phyloP scores from a whole-genome alignment of 2,113 vertebrate genomes.

The Aphelocoma coerulescens region DNA sequence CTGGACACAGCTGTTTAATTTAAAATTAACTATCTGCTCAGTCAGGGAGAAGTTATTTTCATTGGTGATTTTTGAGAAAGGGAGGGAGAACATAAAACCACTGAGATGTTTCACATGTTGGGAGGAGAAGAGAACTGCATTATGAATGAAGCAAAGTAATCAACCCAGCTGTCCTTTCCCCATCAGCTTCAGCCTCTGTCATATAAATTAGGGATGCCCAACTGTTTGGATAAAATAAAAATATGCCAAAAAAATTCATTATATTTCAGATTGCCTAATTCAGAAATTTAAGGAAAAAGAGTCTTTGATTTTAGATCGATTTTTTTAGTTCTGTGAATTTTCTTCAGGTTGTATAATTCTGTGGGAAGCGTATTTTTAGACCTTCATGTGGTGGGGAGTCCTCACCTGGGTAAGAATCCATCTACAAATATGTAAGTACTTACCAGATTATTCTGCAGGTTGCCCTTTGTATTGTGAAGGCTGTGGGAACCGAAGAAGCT shows the following conservation, averaged over 20 bases:
- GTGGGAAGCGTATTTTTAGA: not conserved
- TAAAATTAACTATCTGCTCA: slow-evolving; percentile 18
- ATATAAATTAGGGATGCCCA: not conserved
- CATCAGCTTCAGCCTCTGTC: not conserved
- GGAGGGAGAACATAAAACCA: not conserved
- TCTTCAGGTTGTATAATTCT: not conserved
- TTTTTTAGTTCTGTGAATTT: not conserved
- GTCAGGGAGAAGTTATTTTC: not conserved
- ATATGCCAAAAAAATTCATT: not conserved
- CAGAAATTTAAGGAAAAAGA: not conserved
- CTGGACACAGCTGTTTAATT: slow-evolving; percentile 24
- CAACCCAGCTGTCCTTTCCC: not conserved
- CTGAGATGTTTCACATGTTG: not conserved
- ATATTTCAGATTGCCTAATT: not conserved
- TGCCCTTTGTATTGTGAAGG: not conserved
- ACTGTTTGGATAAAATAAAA: not conserved
- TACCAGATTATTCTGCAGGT: not conserved
- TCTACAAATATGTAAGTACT: not conserved
- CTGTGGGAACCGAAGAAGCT: not conserved
- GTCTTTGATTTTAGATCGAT: not conserved
- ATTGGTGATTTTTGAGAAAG: not conserved
- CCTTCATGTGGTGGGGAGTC: not conserved
- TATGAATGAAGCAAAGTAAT: slow-evolving; percentile 1
- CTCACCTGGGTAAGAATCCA: not conserved
- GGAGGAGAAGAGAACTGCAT: not conserved